Base-by-base conservation (phyloP, 2,113 vertebrate genomes). In the Stegastes partitus region DNA sequence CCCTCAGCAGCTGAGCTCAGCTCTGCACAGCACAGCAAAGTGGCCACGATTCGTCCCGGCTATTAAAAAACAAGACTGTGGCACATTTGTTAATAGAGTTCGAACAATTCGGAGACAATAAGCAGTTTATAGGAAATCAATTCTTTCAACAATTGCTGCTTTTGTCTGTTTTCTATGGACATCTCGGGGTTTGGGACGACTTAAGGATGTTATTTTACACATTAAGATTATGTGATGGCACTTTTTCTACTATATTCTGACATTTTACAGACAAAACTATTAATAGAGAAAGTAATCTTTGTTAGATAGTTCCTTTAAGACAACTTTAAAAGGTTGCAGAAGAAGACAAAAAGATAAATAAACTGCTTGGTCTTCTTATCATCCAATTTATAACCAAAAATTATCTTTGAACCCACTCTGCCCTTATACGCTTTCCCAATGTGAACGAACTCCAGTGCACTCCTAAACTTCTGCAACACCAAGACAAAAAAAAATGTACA, bases 1-100 rank as follows among this genome's bases (percentile, higher is more conserved):
- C 81, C 64, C 75, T 83, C 73, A 84, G 80, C 87, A 89, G 85
- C 88, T 90, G 80, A 91, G 75, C 76, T 90, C 83, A 88, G 83
- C 87, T 73, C 65, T 65, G 80, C 54, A 55, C 70, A 64, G 59
- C 70, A 74, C 37, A 84, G 39, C 71, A 64, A 47, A 65, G 28
- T 21, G 57, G 49, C 62, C 50, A 67, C 10, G 31, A 84, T 59
- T 74, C 69, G 65, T 54, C 55, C 73, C 21, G 26, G 59, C 70
- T 71, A 19, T 62, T 68, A 50, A 59, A n/a, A 65, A 87, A 76
- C 44, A 67, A 71, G 39, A 22, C 28, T 16, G 12, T 23, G 22
- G 26, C 57, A 57, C 34, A 31, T 22, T 26, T 42, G 21, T 59
- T 26, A 5, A 19, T 3, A 31, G 42, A 25, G 11, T 5, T 42